phyloP scores from a whole-genome alignment of 2,113 vertebrate genomes.

The Loxodonta africana region DNA sequence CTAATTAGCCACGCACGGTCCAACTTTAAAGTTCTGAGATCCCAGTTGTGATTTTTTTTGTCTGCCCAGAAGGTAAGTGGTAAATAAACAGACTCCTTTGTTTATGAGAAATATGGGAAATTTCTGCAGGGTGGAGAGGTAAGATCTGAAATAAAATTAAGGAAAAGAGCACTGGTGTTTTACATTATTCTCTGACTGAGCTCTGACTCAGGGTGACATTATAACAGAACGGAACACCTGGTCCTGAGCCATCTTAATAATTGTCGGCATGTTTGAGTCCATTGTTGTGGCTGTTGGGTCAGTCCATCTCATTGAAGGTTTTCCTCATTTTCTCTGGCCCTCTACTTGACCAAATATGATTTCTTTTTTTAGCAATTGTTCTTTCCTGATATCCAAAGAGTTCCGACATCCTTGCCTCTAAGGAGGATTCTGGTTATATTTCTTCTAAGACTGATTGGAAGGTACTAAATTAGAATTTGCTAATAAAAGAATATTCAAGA shows the following conservation, averaged over 20 bases:
- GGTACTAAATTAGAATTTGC: slow-evolving; percentile 8
- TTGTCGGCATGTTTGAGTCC: not conserved
- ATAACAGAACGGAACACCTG: not conserved
- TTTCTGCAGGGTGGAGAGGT: not conserved
- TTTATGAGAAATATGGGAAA: slow-evolving; percentile 42
- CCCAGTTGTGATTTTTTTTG: slow-evolving; percentile 43
- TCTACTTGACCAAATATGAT: not conserved
- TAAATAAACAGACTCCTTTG: slow-evolving; percentile 49
- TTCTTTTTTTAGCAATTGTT: not conserved
- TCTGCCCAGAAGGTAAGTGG: slow-evolving; percentile 84
- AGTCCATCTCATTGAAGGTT: not conserved
- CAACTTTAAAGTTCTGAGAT: slow-evolving; percentile 68
- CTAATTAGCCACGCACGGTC: slow-evolving; percentile 15
- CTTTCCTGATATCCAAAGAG: not conserved
- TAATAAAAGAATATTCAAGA: slow-evolving; percentile 44
- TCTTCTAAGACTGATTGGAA: not conserved
- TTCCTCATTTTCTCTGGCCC: not conserved
- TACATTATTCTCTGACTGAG: not conserved
- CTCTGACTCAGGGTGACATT: not conserved
- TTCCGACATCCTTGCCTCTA: not conserved
- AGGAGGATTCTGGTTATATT: not conserved
- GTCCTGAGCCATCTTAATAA: not conserved
- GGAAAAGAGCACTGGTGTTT: not conserved
- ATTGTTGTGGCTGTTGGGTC: not conserved
- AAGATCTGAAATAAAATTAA: slow-evolving; percentile 50